Evolutionary conservation across 2,888 invertebrate genomes (phyloP).

Genomic region (Xestia xanthographa): DNA sequence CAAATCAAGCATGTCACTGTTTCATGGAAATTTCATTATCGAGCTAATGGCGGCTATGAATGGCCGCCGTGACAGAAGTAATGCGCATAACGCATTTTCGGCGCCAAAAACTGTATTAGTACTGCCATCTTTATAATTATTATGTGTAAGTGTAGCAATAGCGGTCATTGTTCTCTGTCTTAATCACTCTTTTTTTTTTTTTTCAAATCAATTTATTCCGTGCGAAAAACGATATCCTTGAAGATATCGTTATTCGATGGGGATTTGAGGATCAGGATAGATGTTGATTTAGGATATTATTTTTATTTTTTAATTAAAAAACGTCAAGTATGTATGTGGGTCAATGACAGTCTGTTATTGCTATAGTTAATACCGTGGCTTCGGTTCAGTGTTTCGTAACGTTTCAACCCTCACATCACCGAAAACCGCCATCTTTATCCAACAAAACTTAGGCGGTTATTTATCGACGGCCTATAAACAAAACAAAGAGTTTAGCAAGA

Average conservation of each 20-base stretch:
- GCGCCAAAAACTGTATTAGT: too few species aligned
- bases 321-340: neutral
- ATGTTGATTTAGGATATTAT: neutral
- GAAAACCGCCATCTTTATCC: conserved; percentile 33
- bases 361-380: neutral
- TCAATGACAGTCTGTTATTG: neutral
- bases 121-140: neutral
- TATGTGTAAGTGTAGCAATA: too few species aligned
- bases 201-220: too few species aligned
- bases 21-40: neutral
- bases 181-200: too few species aligned
- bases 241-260: neutral
- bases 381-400: neutral
- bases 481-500: conserved; percentile 69
- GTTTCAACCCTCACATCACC: neutral
- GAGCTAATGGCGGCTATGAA: too few species aligned
- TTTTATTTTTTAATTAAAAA: neutral
- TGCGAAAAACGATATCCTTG: too few species aligned
- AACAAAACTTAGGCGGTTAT: conserved; percentile 57
- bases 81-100: too few species aligned
- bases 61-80: too few species aligned
- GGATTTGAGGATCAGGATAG: too few species aligned
- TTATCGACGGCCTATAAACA: conserved; percentile 69
- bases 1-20: neutral
- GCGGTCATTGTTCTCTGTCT: too few species aligned